A percentile compares a stretch with the other conserved stretches of the same genome.
phyloP scores from a whole-genome alignment of 2,113 vertebrate genomes.

The Syngnathoides biaculeatus region DNA sequence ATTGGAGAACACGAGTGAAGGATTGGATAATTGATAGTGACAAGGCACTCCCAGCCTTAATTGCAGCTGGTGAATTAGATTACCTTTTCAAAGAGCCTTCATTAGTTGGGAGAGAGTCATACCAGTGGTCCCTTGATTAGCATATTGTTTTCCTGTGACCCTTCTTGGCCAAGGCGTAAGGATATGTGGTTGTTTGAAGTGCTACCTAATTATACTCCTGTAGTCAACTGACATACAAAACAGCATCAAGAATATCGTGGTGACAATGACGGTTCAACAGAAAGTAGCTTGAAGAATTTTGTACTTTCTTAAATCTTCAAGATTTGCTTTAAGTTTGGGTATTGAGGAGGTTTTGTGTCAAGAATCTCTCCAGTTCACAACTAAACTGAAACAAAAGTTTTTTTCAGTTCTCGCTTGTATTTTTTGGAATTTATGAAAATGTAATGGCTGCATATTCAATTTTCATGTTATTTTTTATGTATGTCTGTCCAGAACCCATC shows the following conservation, averaged over 20 bases:
- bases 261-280: not conserved
- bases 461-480: not conserved
- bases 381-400: not conserved
- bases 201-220: conserved; percentile 16
- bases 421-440: not conserved
- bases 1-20: conserved; percentile 71
- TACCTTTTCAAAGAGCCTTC: conserved; percentile 76
- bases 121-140: conserved; percentile 69
- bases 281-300: not conserved
- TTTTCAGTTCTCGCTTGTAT: not conserved
- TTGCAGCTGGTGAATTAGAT: conserved; percentile 77
- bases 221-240: not conserved
- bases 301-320: not conserved
- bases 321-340: not conserved
- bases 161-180: conserved; percentile 43
- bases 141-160: conserved; percentile 70
- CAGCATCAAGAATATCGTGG: not conserved
- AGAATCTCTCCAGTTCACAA: not conserved
- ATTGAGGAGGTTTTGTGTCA: not conserved
- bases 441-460: not conserved
- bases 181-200: conserved; percentile 41
- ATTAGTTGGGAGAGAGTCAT: conserved; percentile 71
- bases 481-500: not conserved
- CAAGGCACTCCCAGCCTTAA: conserved; percentile 73
- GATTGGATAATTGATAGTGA: conserved; percentile 75